Conservation (phyloP, 1,140 invertebrate species). For the Ganaspis sp. region DNA sequence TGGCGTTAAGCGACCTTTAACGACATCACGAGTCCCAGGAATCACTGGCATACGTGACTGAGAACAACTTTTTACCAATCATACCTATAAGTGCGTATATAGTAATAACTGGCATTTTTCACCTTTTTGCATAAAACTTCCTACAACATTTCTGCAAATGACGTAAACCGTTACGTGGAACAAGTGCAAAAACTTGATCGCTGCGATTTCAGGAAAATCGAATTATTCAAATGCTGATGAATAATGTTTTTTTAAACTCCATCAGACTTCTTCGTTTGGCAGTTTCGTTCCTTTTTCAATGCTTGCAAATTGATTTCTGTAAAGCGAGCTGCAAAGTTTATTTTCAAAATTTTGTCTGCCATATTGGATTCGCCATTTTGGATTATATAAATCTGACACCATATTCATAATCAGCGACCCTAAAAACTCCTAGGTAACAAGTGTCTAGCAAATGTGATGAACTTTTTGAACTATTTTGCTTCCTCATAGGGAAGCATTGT, state of each 20-base stretch:
- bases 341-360: no score
- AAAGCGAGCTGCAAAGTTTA: no score
- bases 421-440: no score
- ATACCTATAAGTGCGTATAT: slow-evolving; percentile 30
- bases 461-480: no score
- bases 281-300: background rate
- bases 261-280: background rate
- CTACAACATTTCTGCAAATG: slow-evolving; percentile 30
- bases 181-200: slow-evolving; percentile 14
- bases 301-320: background rate
- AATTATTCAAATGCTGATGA: slow-evolving; percentile 10
- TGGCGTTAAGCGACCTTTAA: slow-evolving; percentile 48
- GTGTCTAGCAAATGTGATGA: no score
- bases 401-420: no score
- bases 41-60: slow-evolving; percentile 40
- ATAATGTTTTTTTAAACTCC: no score
- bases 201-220: background rate
- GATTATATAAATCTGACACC: no score
- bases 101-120: slow-evolving; percentile 37
- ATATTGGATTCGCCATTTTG: no score
- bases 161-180: slow-evolving; percentile 15
- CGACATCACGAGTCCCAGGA: slow-evolving; percentile 46
- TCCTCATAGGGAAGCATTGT: no score
- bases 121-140: slow-evolving; percentile 16
- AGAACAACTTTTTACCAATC: slow-evolving; percentile 44